Conservation (phyloP, 2,113 vertebrate genomes). For the Eulemur rufifrons region DNA sequence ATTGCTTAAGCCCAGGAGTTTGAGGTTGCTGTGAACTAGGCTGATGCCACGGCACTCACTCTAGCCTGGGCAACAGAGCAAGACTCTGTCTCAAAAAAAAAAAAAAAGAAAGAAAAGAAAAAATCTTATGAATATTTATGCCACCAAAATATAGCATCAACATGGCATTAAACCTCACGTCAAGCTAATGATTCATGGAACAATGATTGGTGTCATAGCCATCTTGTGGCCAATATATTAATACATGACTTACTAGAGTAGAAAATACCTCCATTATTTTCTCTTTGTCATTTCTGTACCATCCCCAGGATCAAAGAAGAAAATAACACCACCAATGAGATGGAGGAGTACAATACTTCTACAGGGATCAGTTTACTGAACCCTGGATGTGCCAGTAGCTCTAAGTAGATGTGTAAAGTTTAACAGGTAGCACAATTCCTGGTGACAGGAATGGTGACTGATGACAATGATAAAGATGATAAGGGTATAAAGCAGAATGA, state of each 20-base stretch:
- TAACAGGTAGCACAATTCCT: background rate
- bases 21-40: no score
- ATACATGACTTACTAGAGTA: background rate
- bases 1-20: no score
- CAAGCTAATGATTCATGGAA: background rate
- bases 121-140: background rate
- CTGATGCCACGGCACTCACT: no score
- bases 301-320: background rate
- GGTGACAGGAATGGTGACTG: background rate
- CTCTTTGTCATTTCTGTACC: background rate
- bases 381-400: no score
- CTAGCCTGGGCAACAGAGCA: no score
- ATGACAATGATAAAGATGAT: background rate
- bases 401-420: background rate
- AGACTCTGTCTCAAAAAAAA: no score
- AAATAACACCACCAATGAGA: background rate
- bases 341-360: background rate
- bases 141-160: background rate
- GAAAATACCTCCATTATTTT: background rate
- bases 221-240: background rate
- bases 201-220: background rate
- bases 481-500: background rate
- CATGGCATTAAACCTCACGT: background rate
- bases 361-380: background rate
- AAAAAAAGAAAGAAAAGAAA: background rate